These are phyloP conservation scores for Sylvicola fuscatus DNA, from an alignment of 2,888 invertebrate genomes.

Conservation along the genomic window DNA sequence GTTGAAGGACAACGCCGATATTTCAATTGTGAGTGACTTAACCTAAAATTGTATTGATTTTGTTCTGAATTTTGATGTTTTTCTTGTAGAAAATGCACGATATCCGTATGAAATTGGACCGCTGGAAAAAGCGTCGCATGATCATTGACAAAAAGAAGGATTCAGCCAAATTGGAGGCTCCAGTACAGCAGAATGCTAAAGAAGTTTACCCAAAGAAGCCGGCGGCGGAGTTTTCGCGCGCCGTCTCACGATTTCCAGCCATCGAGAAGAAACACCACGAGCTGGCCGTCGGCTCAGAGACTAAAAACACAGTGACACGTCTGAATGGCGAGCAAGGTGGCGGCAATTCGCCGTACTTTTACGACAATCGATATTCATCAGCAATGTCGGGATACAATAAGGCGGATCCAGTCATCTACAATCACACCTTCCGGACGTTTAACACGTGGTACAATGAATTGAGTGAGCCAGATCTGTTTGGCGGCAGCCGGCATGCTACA, in stretches of 20 bases:
- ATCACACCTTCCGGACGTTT: conserved; percentile 7
- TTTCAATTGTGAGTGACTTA: conserved; percentile 8
- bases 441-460: background rate
- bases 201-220: no score
- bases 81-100: conserved; percentile 10
- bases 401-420: conserved; percentile 11
- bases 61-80: background rate
- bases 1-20: conserved; percentile 10
- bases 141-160: no score
- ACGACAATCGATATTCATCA: no score
- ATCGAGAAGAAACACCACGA: background rate
- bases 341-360: no score
- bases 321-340: background rate
- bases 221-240: no score
- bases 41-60: background rate
- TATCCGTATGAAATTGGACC: conserved; percentile 7
- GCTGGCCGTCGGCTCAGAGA: background rate
- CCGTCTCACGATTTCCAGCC: no score
- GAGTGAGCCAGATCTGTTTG: no score
- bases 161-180: background rate
- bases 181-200: background rate
- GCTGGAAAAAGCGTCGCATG: no score
- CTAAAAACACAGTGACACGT: background rate
- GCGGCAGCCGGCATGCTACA: background rate
- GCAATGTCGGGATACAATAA: conserved; percentile 7